Conservation (phyloP, 2,113 vertebrate genomes). For the Charadrius vociferus region DNA sequence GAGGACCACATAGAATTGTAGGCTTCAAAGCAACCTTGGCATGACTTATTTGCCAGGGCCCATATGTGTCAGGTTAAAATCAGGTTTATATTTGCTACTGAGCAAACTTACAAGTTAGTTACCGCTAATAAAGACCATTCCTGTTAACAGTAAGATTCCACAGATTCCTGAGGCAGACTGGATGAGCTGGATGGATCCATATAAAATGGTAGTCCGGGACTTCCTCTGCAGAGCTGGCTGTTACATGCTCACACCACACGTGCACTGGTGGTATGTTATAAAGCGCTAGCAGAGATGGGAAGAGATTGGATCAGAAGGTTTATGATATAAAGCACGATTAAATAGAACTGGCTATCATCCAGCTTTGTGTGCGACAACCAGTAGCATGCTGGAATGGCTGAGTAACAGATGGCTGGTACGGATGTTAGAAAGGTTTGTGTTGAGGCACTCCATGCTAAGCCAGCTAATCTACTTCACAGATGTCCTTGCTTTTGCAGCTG, state of each 20-base stretch:
- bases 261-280: background rate
- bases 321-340: background rate
- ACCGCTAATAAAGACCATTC: background rate
- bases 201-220: background rate
- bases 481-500: slow-evolving; percentile 52
- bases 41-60: background rate
- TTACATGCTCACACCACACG: accelerated
- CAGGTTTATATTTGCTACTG: background rate
- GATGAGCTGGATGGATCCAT: background rate
- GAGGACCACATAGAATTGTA: background rate
- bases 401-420: slow-evolving; percentile 37
- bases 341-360: background rate
- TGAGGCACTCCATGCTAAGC: slow-evolving; percentile 27
- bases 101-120: background rate
- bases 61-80: background rate
- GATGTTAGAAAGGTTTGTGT: slow-evolving; percentile 43
- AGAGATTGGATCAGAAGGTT: slow-evolving; percentile 11
- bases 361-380: background rate
- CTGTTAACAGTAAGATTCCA: background rate
- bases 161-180: background rate
- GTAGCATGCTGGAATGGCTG: background rate
- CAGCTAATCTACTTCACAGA: slow-evolving; percentile 57
- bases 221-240: background rate
- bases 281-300: background rate
- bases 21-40: background rate